These are phyloP conservation scores for Misgurnus anguillicaudatus DNA, from an alignment of 2,113 vertebrate species.

Conservation along the genomic window DNA sequence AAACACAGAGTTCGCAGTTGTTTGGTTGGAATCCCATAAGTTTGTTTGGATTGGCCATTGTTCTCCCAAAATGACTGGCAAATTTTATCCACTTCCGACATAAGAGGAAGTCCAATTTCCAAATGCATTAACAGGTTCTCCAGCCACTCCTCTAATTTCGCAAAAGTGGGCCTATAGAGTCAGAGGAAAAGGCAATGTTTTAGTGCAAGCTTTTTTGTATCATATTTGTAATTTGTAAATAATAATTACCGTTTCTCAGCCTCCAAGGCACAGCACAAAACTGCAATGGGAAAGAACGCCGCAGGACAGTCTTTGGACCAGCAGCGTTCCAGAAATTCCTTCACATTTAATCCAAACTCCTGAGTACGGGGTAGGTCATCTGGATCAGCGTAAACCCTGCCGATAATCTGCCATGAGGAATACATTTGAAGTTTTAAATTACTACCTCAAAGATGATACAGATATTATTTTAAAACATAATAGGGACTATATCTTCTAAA, in stretches of 20 bases:
- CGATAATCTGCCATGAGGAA: conserved; percentile 82
- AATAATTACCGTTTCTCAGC: conserved; percentile 84
- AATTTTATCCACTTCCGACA: conserved; percentile 86
- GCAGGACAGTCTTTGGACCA: conserved; percentile 83
- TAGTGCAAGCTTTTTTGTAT: background rate
- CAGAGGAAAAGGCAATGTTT: background rate
- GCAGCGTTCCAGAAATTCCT: conserved; percentile 86
- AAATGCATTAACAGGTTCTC: conserved; percentile 87
- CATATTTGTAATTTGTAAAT: background rate
- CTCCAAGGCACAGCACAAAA: conserved; percentile 90
- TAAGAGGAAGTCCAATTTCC: conserved; percentile 82
- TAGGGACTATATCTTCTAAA: too few species aligned
- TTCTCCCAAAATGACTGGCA: conserved; percentile 81
- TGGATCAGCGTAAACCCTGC: conserved; percentile 91
- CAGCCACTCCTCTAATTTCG: conserved; percentile 89
- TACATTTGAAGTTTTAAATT: background rate
- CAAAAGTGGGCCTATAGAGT: conserved; percentile 77
- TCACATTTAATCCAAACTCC: conserved; percentile 89
- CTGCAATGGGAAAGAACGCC: conserved; percentile 88
- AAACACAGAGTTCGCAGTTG: background rate
- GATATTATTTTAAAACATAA: background rate
- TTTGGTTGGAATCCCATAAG: conserved; percentile 59
- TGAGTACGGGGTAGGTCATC: conserved; percentile 90
- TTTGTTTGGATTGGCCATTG: conserved; percentile 63
- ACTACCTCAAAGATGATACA: background rate